Percentiles rank a stretch among this genome's conserved stretches.
These are phyloP conservation scores for Bungarus multicinctus DNA, from an alignment of 2,113 vertebrate species.

Conservation along the genomic window DNA sequence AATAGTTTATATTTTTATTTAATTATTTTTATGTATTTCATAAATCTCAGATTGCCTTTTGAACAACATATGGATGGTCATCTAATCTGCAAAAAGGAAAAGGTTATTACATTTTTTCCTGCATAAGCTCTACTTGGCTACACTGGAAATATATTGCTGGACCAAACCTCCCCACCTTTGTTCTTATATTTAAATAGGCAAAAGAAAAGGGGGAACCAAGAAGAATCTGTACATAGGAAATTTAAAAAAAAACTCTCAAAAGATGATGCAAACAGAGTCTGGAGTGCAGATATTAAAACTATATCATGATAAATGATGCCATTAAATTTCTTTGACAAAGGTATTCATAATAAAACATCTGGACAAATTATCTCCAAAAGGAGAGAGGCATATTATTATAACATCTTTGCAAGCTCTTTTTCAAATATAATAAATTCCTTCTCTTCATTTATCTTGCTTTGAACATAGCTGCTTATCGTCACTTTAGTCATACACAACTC, in stretches of 20 bases:
- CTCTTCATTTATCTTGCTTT: conserved; percentile 49
- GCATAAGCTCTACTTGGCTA: not conserved
- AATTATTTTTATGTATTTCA: not conserved
- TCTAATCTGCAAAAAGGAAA: not conserved
- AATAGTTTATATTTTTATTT: not conserved
- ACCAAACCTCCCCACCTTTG: too few relatives aligned
- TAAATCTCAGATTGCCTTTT: not conserved
- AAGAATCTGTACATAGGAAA: not conserved
- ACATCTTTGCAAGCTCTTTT: conserved; percentile 31
- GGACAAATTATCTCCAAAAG: not conserved
- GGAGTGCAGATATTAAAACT: not conserved
- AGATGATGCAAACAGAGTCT: not conserved
- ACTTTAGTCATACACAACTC: conserved; percentile 56
- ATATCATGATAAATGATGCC: not conserved
- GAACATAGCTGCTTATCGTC: conserved; percentile 52
- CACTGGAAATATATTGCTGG: not conserved
- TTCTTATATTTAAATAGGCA: not conserved
- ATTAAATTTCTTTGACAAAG: conserved; percentile 10
- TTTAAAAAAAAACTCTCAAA: not conserved
- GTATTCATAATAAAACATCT: conserved; percentile 18
- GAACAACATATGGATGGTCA: not conserved
- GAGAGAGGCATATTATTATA: conserved; percentile 2
- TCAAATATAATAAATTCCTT: conserved; percentile 5
- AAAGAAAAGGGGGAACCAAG: not conserved
- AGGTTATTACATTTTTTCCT: not conserved